A percentile compares a stretch with the other conserved stretches of the same genome.
Conservation (phyloP, 2,113 vertebrate genomes). For the Tretioscincus oriximinensis region DNA sequence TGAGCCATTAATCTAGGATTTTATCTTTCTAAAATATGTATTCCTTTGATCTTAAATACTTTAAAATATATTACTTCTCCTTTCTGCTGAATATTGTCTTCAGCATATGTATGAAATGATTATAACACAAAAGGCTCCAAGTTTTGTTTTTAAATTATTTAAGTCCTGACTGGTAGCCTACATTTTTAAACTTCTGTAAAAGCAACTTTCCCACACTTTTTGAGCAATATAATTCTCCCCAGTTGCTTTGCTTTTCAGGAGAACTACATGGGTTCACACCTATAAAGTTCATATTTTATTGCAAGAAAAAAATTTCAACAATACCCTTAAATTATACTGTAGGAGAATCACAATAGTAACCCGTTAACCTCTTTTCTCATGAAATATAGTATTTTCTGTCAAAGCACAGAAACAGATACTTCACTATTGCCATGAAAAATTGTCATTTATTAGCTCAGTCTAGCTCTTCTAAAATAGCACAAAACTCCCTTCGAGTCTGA, state of each 20-base stretch:
- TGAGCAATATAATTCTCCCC: conserved; percentile 35
- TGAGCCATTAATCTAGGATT: too few species aligned
- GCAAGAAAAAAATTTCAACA: conserved; percentile 48
- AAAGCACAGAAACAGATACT: conserved; percentile 82
- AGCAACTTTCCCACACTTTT: conserved; percentile 44
- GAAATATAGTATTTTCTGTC: conserved; percentile 75
- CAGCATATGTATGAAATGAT: not conserved
- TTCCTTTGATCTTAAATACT: not conserved
- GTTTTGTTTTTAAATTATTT: conserved; percentile 43
- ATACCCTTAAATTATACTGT: conserved; percentile 50
- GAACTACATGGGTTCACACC: conserved; percentile 47
- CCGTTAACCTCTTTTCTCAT: conserved; percentile 74
- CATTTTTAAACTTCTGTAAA: conserved; percentile 53
- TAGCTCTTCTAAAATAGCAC: conserved; percentile 57
- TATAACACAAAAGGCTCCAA: not conserved
- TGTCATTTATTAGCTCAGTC: conserved; percentile 68
- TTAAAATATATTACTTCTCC: not conserved
- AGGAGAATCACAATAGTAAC: conserved; percentile 69
- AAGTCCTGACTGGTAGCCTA: conserved; percentile 7
- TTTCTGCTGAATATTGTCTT: conserved; percentile 4
- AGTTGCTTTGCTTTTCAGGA: conserved; percentile 46
- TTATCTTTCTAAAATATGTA: not conserved
- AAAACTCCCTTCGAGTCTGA: conserved; percentile 4
- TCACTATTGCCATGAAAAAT: conserved; percentile 76
- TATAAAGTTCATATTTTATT: conserved; percentile 64